phyloP scores from a whole-genome alignment of 2,888 invertebrate species.

The Xanthorhoe designata region DNA sequence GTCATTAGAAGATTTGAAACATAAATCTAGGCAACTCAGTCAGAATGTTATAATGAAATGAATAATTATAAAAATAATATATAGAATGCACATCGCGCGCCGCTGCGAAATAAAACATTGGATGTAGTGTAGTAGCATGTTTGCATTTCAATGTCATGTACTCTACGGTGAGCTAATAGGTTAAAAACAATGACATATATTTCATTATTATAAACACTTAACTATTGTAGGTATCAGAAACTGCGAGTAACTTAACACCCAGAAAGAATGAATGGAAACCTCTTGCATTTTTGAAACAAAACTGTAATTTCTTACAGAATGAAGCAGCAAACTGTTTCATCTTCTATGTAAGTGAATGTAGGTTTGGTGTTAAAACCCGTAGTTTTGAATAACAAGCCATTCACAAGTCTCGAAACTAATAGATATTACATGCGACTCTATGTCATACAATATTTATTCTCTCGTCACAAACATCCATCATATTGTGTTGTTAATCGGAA shows the following conservation, averaged over 20 bases:
- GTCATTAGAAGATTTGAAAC: too few species aligned
- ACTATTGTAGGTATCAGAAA: neutral
- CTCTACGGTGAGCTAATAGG: slow-evolving; percentile 1
- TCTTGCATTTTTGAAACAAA: slow-evolving; percentile 7
- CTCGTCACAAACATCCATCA: neutral
- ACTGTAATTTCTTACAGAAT: slow-evolving; percentile 22
- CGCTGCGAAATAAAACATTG: slow-evolving; percentile 16
- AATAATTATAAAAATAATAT: too few species aligned
- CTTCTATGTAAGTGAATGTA: slow-evolving; percentile 30
- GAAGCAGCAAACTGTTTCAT: slow-evolving; percentile 24
- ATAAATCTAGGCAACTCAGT: too few species aligned
- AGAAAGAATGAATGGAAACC: too few species aligned
- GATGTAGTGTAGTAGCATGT: slow-evolving; percentile 8
- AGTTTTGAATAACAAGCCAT: neutral
- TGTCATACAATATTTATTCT: neutral
- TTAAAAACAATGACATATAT: neutral
- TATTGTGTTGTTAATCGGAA: neutral
- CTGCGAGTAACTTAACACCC: too few species aligned
- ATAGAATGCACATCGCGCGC: neutral
- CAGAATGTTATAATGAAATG: too few species aligned
- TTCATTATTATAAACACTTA: neutral
- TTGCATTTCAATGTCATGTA: slow-evolving; percentile 9
- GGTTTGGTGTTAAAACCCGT: slow-evolving; percentile 3
- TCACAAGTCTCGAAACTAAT: neutral
- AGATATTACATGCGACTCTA: neutral